Percentiles rank a stretch among this genome's conserved stretches.
These are phyloP conservation scores for Diabrotica balteata DNA, from an alignment of 2,888 invertebrate genomes.

Conservation along the genomic window DNA sequence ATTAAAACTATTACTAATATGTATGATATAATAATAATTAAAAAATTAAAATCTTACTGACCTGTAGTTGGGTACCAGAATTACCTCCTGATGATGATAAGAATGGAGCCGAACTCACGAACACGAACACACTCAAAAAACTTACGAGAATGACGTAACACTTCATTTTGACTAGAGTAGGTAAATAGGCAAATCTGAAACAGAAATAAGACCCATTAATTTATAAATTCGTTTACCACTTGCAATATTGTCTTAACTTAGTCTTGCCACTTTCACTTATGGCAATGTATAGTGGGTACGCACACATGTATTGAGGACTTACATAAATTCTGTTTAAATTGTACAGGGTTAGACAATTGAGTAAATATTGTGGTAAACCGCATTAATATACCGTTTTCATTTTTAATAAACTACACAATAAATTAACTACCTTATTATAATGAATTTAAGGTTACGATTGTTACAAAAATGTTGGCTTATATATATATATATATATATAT, in stretches of 20 bases:
- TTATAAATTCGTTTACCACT: conserved; percentile 11
- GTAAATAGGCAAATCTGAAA: conserved; percentile 59
- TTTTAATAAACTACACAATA: too few species aligned
- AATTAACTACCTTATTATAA: too few species aligned
- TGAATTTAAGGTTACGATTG: too few species aligned
- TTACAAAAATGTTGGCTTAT: too few species aligned
- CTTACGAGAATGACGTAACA: conserved; percentile 59
- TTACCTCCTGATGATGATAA: conserved; percentile 39
- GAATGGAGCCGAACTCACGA: conserved; percentile 56
- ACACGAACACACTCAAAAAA: conserved; percentile 57
- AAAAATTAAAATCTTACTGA: conserved; percentile 39
- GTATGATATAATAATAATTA: neutral
- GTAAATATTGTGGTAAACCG: too few species aligned
- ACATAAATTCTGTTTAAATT: neutral
- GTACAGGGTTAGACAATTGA: neutral
- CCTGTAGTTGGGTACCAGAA: conserved; percentile 52
- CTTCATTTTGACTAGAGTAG: conserved; percentile 61
- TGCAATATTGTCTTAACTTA: conserved; percentile 12
- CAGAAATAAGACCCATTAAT: conserved; percentile 42
- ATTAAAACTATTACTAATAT: neutral
- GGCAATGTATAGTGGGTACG: neutral
- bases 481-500: too few species aligned
- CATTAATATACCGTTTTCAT: too few species aligned
- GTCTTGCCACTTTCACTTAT: conserved; percentile 19
- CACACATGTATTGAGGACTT: neutral